A percentile compares a stretch with the other conserved stretches of the same genome.
These are phyloP conservation scores for Lysandra coridon DNA, from an alignment of 2,888 invertebrate species.

Conservation along the genomic window DNA sequence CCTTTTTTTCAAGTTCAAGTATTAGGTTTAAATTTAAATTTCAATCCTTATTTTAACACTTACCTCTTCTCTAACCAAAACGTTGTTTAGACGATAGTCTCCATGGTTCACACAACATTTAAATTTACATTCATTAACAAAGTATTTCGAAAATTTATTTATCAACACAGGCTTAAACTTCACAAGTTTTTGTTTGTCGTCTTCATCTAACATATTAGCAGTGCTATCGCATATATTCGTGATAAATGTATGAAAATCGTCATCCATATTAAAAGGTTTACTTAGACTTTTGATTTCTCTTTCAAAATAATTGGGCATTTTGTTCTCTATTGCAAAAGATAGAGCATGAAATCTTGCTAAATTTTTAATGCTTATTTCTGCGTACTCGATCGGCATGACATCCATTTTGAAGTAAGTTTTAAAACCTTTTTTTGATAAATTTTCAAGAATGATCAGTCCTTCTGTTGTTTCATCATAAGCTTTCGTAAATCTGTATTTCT, in stretches of 20 bases:
- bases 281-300: constrained; percentile 41
- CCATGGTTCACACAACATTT: constrained; percentile 47
- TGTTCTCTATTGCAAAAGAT: constrained; percentile 51
- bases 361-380: constrained; percentile 51
- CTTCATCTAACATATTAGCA: constrained; percentile 42
- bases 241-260: constrained; percentile 45
- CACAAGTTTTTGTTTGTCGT: constrained; percentile 43
- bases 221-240: constrained; percentile 43
- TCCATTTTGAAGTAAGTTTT: constrained; percentile 50
- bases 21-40: no score
- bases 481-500: constrained; percentile 51
- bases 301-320: constrained; percentile 51
- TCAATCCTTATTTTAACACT: constrained; percentile 31
- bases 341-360: constrained; percentile 60
- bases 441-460: constrained; percentile 55
- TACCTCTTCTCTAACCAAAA: constrained; percentile 44
- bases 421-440: constrained; percentile 51
- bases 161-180: constrained; percentile 36
- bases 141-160: constrained; percentile 15
- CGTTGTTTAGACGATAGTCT: constrained; percentile 49
- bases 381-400: constrained; percentile 51
- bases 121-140: neutral
- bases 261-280: constrained; percentile 43
- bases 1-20: no score
- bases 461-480: constrained; percentile 48